Evolutionary conservation across 2,113 vertebrate species (phyloP).

Genomic region (Lathamus discolor): DNA sequence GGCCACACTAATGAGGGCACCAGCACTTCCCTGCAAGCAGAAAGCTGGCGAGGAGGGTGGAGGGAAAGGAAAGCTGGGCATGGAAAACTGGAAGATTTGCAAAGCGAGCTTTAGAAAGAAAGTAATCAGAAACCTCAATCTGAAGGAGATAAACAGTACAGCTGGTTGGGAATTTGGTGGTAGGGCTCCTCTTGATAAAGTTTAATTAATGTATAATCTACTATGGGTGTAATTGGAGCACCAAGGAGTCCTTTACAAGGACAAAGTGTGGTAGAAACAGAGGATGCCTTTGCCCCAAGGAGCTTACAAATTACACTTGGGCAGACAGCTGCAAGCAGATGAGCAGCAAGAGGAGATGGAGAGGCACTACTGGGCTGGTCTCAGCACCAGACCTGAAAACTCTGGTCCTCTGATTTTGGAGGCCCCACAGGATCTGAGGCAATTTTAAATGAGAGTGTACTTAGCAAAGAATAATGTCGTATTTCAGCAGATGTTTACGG

Average conservation of each 20-base stretch:
- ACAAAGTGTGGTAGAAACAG: background rate
- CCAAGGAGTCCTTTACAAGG: background rate
- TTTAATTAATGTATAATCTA: background rate
- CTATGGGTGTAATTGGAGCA: background rate
- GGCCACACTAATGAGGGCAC: background rate
- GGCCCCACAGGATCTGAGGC: background rate
- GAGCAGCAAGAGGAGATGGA: background rate
- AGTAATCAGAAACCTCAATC: background rate
- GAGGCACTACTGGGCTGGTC: accelerated
- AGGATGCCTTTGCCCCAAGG: background rate
- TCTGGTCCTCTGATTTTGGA: background rate
- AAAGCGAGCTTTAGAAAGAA: background rate
- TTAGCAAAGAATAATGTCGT: background rate
- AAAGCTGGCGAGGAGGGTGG: background rate
- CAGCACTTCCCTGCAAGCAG: background rate
- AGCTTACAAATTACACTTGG: background rate
- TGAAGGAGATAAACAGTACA: background rate
- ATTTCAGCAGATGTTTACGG: background rate
- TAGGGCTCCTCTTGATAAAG: background rate
- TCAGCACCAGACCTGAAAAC: accelerated
- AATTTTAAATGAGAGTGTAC: background rate
- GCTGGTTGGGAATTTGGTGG: background rate
- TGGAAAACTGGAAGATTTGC: background rate
- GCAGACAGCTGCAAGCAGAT: accelerated
- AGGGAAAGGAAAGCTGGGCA: background rate